Percentiles rank a stretch among this genome's conserved stretches.
Evolutionary conservation across 2,113 vertebrate species (phyloP).

Genomic region (Aleadryas rufinucha): DNA sequence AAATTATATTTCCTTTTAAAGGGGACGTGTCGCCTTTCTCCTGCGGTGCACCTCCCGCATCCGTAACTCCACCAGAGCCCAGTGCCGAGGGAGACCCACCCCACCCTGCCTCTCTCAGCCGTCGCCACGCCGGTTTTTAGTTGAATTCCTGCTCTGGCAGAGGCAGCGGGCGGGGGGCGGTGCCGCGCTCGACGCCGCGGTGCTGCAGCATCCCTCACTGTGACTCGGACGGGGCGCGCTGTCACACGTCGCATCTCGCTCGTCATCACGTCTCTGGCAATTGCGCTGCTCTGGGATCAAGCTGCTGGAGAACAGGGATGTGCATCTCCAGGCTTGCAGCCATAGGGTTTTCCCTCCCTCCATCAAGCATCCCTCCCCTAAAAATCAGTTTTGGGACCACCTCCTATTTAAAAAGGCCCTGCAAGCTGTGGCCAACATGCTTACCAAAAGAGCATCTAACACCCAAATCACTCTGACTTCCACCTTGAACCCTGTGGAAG

Average conservation of each 20-base stretch:
- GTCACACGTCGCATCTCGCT: accelerated
- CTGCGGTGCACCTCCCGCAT: constrained; percentile 53
- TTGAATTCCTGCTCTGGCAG: neutral
- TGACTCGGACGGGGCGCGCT: neutral
- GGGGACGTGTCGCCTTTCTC: constrained; percentile 80
- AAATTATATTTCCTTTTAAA: constrained; percentile 90
- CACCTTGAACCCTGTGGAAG: neutral
- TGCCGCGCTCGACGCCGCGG: accelerated
- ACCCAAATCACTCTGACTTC: neutral
- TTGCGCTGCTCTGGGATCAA: neutral
- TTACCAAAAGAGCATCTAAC: neutral
- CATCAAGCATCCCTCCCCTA: neutral
- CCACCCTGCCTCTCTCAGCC: neutral
- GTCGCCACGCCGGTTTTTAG: accelerated
- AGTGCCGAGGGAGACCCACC: neutral
- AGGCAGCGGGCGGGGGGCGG: neutral
- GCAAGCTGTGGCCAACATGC: accelerated
- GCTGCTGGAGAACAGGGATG: accelerated
- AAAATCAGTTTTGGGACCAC: neutral
- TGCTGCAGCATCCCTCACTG: neutral
- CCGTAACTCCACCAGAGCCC: neutral
- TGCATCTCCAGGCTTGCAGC: too few species aligned
- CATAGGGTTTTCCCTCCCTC: neutral
- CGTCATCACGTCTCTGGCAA: neutral
- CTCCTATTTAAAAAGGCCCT: neutral